Evolutionary conservation across 2,797 vertebrate species (phyloP).

Genomic region (Uromys caudimaculatus): DNA sequence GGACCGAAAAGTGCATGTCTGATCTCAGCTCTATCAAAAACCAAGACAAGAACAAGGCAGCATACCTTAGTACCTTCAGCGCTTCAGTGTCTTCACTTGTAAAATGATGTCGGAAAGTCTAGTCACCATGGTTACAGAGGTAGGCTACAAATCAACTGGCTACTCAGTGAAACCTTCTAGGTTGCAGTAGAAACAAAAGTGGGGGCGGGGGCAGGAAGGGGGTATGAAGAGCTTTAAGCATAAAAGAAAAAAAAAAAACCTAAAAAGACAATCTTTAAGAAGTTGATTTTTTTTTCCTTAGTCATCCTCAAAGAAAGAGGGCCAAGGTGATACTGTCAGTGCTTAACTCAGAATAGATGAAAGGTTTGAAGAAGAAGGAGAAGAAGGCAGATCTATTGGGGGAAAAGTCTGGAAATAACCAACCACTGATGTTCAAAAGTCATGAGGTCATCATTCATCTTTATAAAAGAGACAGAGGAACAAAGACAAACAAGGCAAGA

Average conservation of each 20-base stretch:
- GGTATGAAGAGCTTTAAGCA: conserved; percentile 26
- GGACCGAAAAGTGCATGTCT: conserved; percentile 36
- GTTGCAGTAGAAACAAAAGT: conserved; percentile 47
- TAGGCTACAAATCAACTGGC: background rate
- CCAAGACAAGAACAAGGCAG: background rate
- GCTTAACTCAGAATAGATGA: conserved; percentile 82
- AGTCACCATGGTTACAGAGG: background rate
- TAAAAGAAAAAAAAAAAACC: conserved; percentile 11
- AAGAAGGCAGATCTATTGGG: conserved; percentile 62
- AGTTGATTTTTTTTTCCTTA: conserved; percentile 70
- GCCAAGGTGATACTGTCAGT: conserved; percentile 55
- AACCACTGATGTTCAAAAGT: conserved; percentile 75
- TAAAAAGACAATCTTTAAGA: conserved; percentile 73
- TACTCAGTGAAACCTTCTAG: conserved; percentile 40
- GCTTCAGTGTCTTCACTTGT: conserved; percentile 8
- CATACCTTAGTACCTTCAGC: background rate
- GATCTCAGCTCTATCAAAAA: conserved; percentile 38
- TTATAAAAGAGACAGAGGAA: conserved; percentile 79
- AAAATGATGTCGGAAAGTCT: conserved; percentile 12
- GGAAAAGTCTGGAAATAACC: conserved; percentile 81
- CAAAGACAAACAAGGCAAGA: conserved; percentile 78
- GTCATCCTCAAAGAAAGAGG: conserved; percentile 75
- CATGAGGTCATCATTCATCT: conserved; percentile 83
- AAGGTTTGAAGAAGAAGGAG: conserved; percentile 66
- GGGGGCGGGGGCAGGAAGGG: background rate